Conservation (phyloP, 35 echinoderm and acorn worm species). For the Apostichopus japonicus region DNA sequence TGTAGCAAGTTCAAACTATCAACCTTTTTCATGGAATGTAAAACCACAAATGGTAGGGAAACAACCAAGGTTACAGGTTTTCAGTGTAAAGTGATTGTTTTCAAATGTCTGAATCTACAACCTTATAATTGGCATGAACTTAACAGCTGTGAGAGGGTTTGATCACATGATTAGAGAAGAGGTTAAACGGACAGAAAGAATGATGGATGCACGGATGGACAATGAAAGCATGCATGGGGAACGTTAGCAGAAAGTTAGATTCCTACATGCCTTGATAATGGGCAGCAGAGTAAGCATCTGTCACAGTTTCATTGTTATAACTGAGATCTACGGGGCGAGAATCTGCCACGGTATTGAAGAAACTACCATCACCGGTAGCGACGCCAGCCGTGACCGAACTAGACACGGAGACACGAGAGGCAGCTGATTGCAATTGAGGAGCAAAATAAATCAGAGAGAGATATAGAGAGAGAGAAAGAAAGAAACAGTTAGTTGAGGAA, state of each 20-base stretch:
- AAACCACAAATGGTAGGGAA: no score
- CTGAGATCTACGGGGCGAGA: conserved; percentile 13
- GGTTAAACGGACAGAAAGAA: not conserved
- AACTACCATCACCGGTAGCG: not conserved
- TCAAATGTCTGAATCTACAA: no score
- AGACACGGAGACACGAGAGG: conserved; percentile 25
- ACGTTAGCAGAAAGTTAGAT: not conserved
- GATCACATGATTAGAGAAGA: not conserved
- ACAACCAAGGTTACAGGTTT: no score
- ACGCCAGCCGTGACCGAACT: conserved; percentile 18
- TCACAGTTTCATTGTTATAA: conserved; percentile 16
- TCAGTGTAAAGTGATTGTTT: no score
- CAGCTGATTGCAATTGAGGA: not conserved
- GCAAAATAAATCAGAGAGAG: not conserved
- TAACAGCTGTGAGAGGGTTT: not conserved
- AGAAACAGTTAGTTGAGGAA: no score
- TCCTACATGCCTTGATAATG: conserved; percentile 24
- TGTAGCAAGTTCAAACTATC: no score
- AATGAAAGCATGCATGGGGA: not conserved
- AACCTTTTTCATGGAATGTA: no score
- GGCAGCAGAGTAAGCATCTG: not conserved
- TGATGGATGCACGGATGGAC: not conserved
- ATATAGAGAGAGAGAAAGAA: not conserved
- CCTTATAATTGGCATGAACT: no score
- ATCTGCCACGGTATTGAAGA: conserved; percentile 41